phyloP scores from a whole-genome alignment of 2,888 invertebrate genomes.

The Andricus curvator region DNA sequence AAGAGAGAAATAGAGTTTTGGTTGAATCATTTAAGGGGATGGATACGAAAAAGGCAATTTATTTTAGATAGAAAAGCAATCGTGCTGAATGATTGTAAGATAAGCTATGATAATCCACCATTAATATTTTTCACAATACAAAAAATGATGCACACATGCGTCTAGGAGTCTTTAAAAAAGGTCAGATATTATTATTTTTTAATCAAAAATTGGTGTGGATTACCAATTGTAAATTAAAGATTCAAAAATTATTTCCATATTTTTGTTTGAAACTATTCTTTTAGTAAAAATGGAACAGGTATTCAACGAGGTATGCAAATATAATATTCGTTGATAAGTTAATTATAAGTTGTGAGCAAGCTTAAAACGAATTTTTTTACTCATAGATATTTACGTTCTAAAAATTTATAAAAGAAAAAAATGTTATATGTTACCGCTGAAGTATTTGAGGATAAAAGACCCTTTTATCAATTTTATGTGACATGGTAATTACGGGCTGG shows the following conservation, averaged over 20 bases:
- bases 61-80: conserved; percentile 7
- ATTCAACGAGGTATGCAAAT: too few species aligned
- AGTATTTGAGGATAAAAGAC: neutral
- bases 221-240: neutral
- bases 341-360: neutral
- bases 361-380: neutral
- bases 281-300: neutral
- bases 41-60: neutral
- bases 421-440: neutral
- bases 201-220: neutral
- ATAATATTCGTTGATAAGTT: neutral
- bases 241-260: neutral
- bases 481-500: neutral
- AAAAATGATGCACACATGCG: neutral
- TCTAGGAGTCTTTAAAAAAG: neutral
- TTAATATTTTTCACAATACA: conserved; percentile 9
- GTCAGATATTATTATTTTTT: neutral
- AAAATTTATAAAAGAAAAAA: neutral
- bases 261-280: neutral
- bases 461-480: neutral
- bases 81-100: conserved; percentile 12
- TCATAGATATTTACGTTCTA: neutral
- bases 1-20: conserved; percentile 23
- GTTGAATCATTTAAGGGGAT: conserved; percentile 12
- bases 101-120: conserved; percentile 23